A percentile compares a stretch with the other conserved stretches of the same genome.
Conservation (phyloP, 2,113 vertebrate genomes). For the Thymallus thymallus region DNA sequence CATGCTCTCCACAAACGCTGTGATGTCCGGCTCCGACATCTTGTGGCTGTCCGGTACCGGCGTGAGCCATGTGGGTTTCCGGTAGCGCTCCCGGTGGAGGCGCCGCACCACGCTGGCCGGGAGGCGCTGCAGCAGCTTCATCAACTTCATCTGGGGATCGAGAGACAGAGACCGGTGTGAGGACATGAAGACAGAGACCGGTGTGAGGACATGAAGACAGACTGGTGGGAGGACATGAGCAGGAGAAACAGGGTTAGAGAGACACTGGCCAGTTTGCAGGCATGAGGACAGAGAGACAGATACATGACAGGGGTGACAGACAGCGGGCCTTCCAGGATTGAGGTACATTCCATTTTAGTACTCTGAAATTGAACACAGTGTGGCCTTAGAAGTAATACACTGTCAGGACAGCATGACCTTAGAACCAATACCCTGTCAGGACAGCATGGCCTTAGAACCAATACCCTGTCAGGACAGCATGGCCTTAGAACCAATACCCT, state of each 20-base stretch:
- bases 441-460: too few relatives aligned
- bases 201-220: not conserved
- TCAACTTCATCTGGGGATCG: conserved; percentile 87
- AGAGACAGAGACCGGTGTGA: not conserved
- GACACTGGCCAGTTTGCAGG: too few relatives aligned
- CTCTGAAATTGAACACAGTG: too few relatives aligned
- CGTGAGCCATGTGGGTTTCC: conserved; percentile 89
- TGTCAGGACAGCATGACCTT: too few relatives aligned
- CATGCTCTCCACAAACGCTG: conserved; percentile 92
- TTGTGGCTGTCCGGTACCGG: conserved; percentile 91
- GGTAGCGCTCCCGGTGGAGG: conserved; percentile 92
- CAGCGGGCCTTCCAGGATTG: too few relatives aligned
- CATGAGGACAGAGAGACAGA: not conserved
- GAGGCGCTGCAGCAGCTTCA: conserved; percentile 95
- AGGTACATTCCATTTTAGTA: too few relatives aligned
- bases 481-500: too few relatives aligned
- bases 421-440: too few relatives aligned
- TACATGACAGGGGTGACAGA: too few relatives aligned
- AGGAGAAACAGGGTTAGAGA: too few relatives aligned
- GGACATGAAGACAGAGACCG: not conserved
- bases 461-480: too few relatives aligned
- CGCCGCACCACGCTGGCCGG: conserved; percentile 89
- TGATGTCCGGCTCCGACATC: conserved; percentile 93
- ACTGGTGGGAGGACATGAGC: not conserved
- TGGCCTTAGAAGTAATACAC: too few relatives aligned